Base-by-base conservation (phyloP, 2,113 vertebrate species). In the Acrocephalus arundinaceus region DNA sequence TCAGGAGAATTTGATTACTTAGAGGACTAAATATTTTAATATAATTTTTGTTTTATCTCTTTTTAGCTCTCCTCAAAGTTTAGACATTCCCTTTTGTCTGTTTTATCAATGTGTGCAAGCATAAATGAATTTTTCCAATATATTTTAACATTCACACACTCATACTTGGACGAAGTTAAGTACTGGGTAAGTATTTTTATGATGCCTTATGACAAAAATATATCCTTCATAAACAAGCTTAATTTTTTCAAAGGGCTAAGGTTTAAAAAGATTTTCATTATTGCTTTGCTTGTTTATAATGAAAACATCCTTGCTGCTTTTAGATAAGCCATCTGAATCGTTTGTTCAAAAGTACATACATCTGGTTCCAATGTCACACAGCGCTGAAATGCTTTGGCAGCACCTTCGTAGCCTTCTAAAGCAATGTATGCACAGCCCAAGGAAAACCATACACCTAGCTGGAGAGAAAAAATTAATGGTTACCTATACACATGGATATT, bases 391-490 rank as follows among this genome's bases (percentile, higher is more conserved):
- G 99, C 98, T 97, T 89, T 98, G 62, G 99, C 99, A 52, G 99
- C 99, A 79, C 99, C 99, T 83, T 98, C 98, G 0, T 99, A 99
- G 84, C 98, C 97, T 97, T 99, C 98, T 95, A 99, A 94, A 49
- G 99, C 97, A 76, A 99, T 97, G 95, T 99, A 99, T 37, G 99
- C 98, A 48, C 99, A 99, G 70, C 99, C 99, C 24, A 99, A 97
- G 55, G 99, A 99, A 97, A 99, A 99, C 99, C 99, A 99, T 68
- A 99, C 99, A 33, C 99, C 99, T 2, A 99, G 98, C 99, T 99
- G 96, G 66, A 97, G 89, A 94, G 68, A 90, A 49, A 84, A 77
- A 57, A 62, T 3, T 11, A 5, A 81, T 49, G 4, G 74, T 88
- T 87, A 93, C 27, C 20, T 83, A 73, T 7, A 66, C 3, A 54